Evolutionary conservation across 2,113 vertebrate species (phyloP), one percentile per base, ranked within the genome.

Genomic region (Cheilinus undulatus): DNA sequence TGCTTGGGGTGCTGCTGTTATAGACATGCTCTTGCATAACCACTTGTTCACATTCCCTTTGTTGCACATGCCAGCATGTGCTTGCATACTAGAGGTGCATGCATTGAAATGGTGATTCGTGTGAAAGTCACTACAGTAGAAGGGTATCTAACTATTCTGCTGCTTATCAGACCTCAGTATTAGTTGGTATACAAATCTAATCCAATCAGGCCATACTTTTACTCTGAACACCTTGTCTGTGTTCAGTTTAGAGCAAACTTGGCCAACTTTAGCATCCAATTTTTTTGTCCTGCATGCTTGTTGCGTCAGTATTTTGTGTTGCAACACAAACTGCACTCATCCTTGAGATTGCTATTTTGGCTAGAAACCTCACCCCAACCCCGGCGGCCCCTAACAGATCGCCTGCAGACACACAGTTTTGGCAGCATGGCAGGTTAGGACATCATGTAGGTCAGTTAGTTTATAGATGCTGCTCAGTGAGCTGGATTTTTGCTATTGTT

Each of bases 121-220:
- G 32, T 63, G 69, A 71, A 78, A 74, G 71, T 78, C 72, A 68
- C 81, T 68, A 85, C 77, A 78, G 73, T 48, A 86, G 78, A 51
- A 62, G 66, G 69, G 45, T 52, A 3, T 63, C 64, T 78, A 82
- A 57, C 76, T 51, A 81, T 36, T 51, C 50, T 69, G 78, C 73
- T 73, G 78, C 73, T 87, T 73, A 84, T 69, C 77, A 24, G 84
- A 63, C 78, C 70, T 70, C 76, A 65, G 64, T 22, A 57, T 82
- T 61, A 70, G n/a, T 83, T 61, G 75, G 66, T 62, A 62, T 82
- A 70, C 70, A 80, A 19, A 79, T 84, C 78, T 92, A 89, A 92
- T 91, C 88, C 80, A 88, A 71, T 88, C 80, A 83, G 75, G 58
- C 38, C 48, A 50, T 43, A 17, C 73, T 60, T 62, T 54, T 45